phyloP scores from a whole-genome alignment of 1,140 invertebrate species.

The Drosophila lacteicornis region DNA sequence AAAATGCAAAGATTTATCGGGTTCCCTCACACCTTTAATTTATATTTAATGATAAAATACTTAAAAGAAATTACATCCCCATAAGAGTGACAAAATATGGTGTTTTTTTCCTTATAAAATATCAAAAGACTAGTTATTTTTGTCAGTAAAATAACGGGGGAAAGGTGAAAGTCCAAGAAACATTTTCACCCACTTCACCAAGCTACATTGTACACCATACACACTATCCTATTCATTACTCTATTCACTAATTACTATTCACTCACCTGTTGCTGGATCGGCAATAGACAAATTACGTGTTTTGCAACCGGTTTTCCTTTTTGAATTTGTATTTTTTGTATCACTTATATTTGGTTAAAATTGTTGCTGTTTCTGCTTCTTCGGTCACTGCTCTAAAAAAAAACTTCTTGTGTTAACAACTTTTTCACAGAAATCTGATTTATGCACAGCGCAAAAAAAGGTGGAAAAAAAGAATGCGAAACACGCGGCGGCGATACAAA shows the following conservation, averaged over 20 bases:
- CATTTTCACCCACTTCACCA: conserved; percentile 18
- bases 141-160: conserved; percentile 6
- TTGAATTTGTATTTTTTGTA: neutral
- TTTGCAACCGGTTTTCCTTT: conserved; percentile 44
- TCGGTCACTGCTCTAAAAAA: conserved; percentile 37
- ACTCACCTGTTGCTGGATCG: conserved; percentile 43
- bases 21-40: neutral
- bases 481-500: conserved; percentile 27
- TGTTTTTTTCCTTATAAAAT: neutral
- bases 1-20: neutral
- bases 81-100: neutral
- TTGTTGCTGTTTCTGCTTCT: conserved; percentile 13
- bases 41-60: neutral
- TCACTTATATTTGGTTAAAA: conserved; percentile 29
- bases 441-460: conserved; percentile 38
- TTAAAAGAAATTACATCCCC: too few species aligned
- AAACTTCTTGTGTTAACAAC: conserved; percentile 28
- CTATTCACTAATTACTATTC: conserved; percentile 11
- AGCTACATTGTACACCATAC: neutral
- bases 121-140: conserved; percentile 1
- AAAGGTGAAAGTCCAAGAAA: conserved; percentile 37
- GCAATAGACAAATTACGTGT: conserved; percentile 26
- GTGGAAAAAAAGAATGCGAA: conserved; percentile 35
- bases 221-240: neutral
- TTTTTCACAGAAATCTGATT: conserved; percentile 43